Evolutionary conservation across 92 coral and sea anemone genomes (phyloP).

Genomic region (Actinostola sp.): DNA sequence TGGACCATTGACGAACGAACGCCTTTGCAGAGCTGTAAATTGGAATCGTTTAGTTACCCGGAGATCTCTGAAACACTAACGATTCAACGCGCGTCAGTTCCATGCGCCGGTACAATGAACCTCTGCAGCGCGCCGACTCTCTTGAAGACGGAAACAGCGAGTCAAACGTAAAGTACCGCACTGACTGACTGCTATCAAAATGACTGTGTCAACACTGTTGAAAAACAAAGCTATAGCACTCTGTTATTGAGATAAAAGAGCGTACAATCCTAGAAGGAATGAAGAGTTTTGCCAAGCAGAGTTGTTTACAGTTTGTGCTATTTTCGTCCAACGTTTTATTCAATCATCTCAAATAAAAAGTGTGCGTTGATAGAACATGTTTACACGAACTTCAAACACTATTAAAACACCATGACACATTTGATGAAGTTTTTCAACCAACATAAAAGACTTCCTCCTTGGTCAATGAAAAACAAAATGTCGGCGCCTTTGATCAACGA

Average conservation of each 20-base stretch:
- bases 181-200: conserved; percentile 2
- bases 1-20: conserved; percentile 9
- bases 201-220: conserved; percentile 1
- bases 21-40: conserved; percentile 30
- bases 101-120: background rate
- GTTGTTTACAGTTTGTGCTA: conserved; percentile 1
- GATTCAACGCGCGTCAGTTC: background rate
- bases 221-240: conserved; percentile 10
- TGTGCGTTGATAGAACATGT: conserved; percentile 7
- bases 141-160: conserved; percentile 19
- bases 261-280: background rate
- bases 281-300: background rate
- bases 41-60: conserved; percentile 39
- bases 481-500: conserved; percentile 30
- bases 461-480: conserved; percentile 8
- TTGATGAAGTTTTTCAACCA: conserved; percentile 28
- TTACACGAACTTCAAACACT: conserved; percentile 35
- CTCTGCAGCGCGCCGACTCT: conserved; percentile 4
- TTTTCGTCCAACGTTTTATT: background rate
- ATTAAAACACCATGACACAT: conserved; percentile 32
- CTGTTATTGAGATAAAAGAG: background rate
- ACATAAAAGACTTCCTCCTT: conserved; percentile 37
- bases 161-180: conserved; percentile 17
- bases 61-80: conserved; percentile 17
- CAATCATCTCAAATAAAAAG: conserved; percentile 5